Evolutionary conservation across 2,888 invertebrate genomes (phyloP).

Genomic region (Beris chalybata): DNA sequence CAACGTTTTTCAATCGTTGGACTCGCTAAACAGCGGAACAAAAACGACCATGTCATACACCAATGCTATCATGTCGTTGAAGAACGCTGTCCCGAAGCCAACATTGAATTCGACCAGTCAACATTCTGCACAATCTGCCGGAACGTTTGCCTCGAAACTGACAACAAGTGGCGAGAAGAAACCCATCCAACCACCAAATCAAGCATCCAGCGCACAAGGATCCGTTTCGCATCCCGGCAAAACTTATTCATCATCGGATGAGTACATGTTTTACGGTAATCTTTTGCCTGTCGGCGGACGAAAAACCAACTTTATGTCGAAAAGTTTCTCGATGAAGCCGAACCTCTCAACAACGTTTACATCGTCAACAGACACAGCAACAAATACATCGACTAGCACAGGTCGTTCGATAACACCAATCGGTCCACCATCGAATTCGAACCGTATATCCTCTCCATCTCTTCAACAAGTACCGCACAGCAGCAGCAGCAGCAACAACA

Average conservation of each 20-base stretch:
- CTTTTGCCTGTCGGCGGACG: conserved; percentile 14
- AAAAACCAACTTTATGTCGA: conserved; percentile 15
- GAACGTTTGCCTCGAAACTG: conserved; percentile 59
- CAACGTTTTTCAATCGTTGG: conserved; percentile 50
- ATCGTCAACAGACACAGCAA: conserved; percentile 42
- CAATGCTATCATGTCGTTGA: conserved; percentile 61
- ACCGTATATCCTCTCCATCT: conserved; percentile 42
- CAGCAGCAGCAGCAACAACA: conserved; percentile 53
- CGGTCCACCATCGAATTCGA: conserved; percentile 47
- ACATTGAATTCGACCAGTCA: background rate
- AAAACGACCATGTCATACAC: conserved; percentile 63
- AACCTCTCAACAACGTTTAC: conserved; percentile 39
- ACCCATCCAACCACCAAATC: conserved; percentile 4
- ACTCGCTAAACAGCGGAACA: conserved; percentile 48
- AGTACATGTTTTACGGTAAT: conserved; percentile 15
- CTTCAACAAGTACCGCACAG: conserved; percentile 38
- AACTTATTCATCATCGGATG: conserved; percentile 11
- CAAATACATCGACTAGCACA: conserved; percentile 44
- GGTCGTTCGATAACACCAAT: conserved; percentile 53
- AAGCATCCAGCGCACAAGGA: background rate
- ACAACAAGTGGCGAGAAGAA: conserved; percentile 54
- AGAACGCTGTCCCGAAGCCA: conserved; percentile 48
- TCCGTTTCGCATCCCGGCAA: background rate
- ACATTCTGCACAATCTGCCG: conserved; percentile 37
- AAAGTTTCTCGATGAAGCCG: conserved; percentile 7